phyloP scores from a whole-genome alignment of 2,888 invertebrate species.

The Chalcosyrphus nemorum region DNA sequence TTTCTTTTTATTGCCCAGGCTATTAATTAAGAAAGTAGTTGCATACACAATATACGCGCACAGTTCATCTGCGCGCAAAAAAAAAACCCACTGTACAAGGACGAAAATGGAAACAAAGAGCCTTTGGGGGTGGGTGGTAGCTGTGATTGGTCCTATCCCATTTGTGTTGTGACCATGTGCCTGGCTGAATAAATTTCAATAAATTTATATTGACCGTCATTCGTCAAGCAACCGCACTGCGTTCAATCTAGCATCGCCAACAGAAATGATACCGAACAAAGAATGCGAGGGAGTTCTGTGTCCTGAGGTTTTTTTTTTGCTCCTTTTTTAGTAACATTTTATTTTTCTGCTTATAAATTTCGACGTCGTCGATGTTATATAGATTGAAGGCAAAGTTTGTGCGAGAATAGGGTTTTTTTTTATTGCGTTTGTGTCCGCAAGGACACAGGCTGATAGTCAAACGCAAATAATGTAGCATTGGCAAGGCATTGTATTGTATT shows the following conservation, averaged over 20 bases:
- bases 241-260: constrained; percentile 26
- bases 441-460: background rate
- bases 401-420: background rate
- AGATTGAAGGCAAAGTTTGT: background rate
- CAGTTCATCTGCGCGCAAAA: background rate
- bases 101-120: constrained; percentile 4
- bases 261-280: constrained; percentile 33
- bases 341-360: constrained; percentile 23
- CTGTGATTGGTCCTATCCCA: constrained; percentile 24
- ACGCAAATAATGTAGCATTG: background rate
- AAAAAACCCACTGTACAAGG: background rate
- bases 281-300: background rate
- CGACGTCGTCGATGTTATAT: background rate
- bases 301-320: background rate
- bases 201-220: constrained; percentile 53
- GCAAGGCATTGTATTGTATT: background rate
- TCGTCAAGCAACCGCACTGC: constrained; percentile 26
- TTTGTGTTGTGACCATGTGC: background rate
- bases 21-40: constrained; percentile 60
- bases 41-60: background rate
- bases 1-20: constrained; percentile 9
- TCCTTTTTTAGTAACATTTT: background rate
- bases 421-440: background rate
- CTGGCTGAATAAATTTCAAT: constrained; percentile 64
- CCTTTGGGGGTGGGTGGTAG: background rate